A percentile compares a stretch with the other conserved stretches of the same genome.
Conservation (phyloP, 1,140 invertebrate genomes). For the Ostrea denselamellosa region DNA sequence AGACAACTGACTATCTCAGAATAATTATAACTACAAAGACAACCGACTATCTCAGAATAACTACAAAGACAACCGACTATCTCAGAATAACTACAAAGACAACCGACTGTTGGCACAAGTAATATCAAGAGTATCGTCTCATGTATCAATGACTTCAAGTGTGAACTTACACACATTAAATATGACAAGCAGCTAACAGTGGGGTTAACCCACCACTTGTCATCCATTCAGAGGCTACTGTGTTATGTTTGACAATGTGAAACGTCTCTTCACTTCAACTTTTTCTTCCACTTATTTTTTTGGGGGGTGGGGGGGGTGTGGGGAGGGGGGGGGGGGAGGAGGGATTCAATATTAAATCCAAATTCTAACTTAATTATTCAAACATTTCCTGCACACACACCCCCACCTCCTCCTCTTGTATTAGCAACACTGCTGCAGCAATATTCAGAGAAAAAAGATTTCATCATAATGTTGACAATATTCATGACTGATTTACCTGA, state of each 20-base stretch:
- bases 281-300: background rate
- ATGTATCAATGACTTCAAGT: background rate
- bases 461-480: background rate
- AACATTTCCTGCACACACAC: too few relatives aligned
- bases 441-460: too few relatives aligned
- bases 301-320: background rate
- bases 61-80: too few relatives aligned
- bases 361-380: too few relatives aligned
- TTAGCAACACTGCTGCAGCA: too few relatives aligned
- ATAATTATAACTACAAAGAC: too few relatives aligned
- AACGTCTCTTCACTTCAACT: background rate
- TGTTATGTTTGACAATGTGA: background rate
- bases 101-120: background rate
- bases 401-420: too few relatives aligned
- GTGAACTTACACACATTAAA: background rate
- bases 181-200: background rate
- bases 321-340: constrained; percentile 23
- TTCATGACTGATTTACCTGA: background rate
- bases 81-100: background rate
- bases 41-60: too few relatives aligned
- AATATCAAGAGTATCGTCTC: background rate
- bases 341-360: too few relatives aligned
- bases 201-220: constrained; percentile 25
- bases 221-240: background rate
- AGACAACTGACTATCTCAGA: too few relatives aligned